Conservation (phyloP, 2,113 vertebrate genomes). For the Caranx melampygus region DNA sequence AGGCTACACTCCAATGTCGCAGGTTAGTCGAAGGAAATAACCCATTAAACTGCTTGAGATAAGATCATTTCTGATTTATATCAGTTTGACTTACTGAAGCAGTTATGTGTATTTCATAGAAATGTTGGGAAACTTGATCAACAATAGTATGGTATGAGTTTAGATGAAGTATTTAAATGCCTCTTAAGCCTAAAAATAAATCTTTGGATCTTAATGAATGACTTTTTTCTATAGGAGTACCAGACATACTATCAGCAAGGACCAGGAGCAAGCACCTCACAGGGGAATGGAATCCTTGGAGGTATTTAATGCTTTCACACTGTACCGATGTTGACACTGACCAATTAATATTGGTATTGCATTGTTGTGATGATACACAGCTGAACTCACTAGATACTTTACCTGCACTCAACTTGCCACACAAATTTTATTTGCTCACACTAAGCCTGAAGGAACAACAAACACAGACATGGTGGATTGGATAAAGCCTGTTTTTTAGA, state of each 20-base stretch:
- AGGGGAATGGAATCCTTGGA: conserved; percentile 84
- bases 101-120: not conserved
- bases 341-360: not conserved
- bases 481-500: not conserved
- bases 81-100: too few relatives aligned
- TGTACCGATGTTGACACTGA: not conserved
- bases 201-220: not conserved
- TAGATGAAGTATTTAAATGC: not conserved
- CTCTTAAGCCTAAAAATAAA: not conserved
- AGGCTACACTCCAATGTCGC: conserved; percentile 88
- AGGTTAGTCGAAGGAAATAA: conserved; percentile 82
- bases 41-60: not conserved
- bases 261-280: conserved; percentile 87
- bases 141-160: not conserved
- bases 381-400: not conserved
- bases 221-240: conserved; percentile 84
- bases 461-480: not conserved
- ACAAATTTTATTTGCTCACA: too few relatives aligned
- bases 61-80: fast-evolving
- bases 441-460: not conserved
- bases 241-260: conserved; percentile 90
- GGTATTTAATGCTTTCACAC: conserved; percentile 63
- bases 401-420: too few relatives aligned
- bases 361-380: not conserved
- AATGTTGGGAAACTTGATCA: too few relatives aligned